phyloP scores from a whole-genome alignment of 2,888 invertebrate species.

The Dysmachus trigonus region DNA sequence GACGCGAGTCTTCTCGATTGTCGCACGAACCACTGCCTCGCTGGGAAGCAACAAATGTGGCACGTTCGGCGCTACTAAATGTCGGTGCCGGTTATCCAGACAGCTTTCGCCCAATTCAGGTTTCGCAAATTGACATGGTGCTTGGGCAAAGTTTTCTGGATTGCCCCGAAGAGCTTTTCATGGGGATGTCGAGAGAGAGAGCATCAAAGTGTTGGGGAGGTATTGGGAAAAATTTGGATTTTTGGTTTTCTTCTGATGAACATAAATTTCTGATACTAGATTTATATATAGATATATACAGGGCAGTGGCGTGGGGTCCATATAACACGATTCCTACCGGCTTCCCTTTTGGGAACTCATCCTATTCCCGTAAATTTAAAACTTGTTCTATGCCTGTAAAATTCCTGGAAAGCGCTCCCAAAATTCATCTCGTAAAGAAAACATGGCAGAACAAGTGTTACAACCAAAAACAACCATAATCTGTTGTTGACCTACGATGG shows the following conservation, averaged over 20 bases:
- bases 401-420: too few relatives aligned
- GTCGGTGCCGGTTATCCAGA: not conserved
- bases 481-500: too few relatives aligned
- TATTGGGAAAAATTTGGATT: not conserved
- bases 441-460: too few relatives aligned
- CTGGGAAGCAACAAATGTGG: slow-evolving; percentile 14
- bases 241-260: not conserved
- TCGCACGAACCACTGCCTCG: not conserved
- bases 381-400: too few relatives aligned
- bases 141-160: not conserved
- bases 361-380: too few relatives aligned
- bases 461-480: too few relatives aligned
- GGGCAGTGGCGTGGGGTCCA: too few relatives aligned
- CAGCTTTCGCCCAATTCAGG: slow-evolving; percentile 2
- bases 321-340: too few relatives aligned
- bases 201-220: not conserved
- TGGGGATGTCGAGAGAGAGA: not conserved
- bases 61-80: not conserved
- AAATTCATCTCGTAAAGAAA: too few relatives aligned
- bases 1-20: not conserved
- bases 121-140: not conserved
- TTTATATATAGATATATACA: too few relatives aligned
- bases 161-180: not conserved
- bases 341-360: too few relatives aligned
- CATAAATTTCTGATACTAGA: not conserved